A percentile compares a stretch with the other conserved stretches of the same genome.
These are phyloP conservation scores for Callaeas wilsoni DNA, from an alignment of 2,113 vertebrate species.

Conservation along the genomic window DNA sequence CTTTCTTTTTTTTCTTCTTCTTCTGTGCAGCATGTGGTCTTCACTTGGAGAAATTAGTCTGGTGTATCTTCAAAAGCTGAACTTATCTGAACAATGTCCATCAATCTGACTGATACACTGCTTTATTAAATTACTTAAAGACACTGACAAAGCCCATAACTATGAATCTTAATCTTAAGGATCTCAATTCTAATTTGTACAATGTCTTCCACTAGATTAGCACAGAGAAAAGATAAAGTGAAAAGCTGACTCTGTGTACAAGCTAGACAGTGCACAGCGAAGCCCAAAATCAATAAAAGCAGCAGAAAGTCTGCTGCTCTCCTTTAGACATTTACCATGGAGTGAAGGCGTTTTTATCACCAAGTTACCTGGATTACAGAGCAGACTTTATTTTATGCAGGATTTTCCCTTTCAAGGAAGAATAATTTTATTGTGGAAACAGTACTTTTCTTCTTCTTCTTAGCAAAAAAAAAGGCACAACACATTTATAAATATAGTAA, in stretches of 20 bases:
- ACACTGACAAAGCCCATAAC: constrained; percentile 7
- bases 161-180: constrained; percentile 14
- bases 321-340: background rate
- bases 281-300: constrained; percentile 22
- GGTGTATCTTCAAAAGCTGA: background rate
- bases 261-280: background rate
- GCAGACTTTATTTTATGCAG: background rate
- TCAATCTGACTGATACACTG: background rate
- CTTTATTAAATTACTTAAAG: constrained; percentile 47
- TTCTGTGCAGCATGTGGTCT: background rate
- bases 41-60: background rate
- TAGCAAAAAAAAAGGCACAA: background rate
- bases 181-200: constrained; percentile 6
- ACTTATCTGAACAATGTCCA: background rate
- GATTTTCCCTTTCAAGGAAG: background rate
- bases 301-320: background rate
- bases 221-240: constrained; percentile 16
- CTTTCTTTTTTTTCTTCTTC: background rate
- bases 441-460: background rate
- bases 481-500: background rate
- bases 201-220: constrained; percentile 2
- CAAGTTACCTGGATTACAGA: background rate
- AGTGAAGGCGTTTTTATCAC: background rate
- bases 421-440: background rate
- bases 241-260: constrained; percentile 4